These are phyloP conservation scores for Sipunculus nudus DNA, from an alignment of 2,888 invertebrate genomes.

Conservation along the genomic window DNA sequence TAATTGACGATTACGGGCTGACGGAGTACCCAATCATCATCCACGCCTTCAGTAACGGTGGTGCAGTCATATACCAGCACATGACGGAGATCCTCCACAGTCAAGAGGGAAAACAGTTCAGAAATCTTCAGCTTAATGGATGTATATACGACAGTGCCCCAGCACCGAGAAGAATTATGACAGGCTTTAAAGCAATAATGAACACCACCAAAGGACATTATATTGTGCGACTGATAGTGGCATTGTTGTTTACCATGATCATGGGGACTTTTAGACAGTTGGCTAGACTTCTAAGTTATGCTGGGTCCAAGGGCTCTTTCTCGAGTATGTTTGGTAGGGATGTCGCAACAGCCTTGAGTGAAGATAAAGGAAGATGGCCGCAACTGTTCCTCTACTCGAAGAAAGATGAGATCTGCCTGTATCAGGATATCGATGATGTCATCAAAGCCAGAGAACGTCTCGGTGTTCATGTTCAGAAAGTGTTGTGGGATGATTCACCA, in stretches of 20 bases:
- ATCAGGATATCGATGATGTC: conserved; percentile 76
- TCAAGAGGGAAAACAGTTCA: conserved; percentile 5
- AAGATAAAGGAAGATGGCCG: no score
- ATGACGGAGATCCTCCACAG: conserved; percentile 71
- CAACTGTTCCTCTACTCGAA: conserved; percentile 80
- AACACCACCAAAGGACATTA: conserved; percentile 36
- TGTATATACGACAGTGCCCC: conserved; percentile 77
- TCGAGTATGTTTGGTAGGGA: no score
- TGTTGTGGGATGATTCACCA: conserved; percentile 77
- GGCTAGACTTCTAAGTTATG: no score
- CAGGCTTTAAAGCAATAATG: conserved; percentile 48
- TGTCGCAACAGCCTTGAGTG: no score
- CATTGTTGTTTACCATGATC: conserved; percentile 67
- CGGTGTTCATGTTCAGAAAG: conserved; percentile 73
- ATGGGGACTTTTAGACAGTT: no score
- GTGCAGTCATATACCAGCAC: conserved; percentile 77
- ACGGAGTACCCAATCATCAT: conserved; percentile 78
- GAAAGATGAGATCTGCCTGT: conserved; percentile 75
- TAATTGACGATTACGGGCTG: conserved; percentile 75
- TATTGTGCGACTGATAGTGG: conserved; percentile 46
- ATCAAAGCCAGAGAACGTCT: conserved; percentile 71
- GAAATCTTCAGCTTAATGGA: conserved; percentile 14
- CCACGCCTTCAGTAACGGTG: conserved; percentile 82
- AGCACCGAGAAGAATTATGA: conserved; percentile 63
- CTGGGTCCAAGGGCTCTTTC: no score